Base-by-base conservation (phyloP, 2,888 invertebrate species). In the Blastobasis lacticolella region DNA sequence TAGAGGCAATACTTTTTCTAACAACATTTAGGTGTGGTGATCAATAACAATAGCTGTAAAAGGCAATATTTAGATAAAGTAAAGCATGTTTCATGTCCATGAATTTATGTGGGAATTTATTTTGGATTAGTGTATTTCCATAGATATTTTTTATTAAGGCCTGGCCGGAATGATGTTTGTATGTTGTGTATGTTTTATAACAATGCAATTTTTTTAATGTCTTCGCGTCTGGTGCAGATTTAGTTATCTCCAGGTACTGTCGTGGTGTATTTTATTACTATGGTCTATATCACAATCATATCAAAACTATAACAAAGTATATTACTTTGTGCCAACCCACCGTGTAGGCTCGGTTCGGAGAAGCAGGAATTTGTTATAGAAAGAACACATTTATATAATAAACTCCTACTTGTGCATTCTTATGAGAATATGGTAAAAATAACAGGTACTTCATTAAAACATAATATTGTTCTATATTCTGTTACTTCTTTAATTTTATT, bases 1-100 rank as follows among this genome's bases (percentile, higher is more conserved):
- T 85, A 87, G 84, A 81, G 81, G 83, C 84, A 82, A 82, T 86
- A 86, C 81, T 83, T 84, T 23, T 86, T 85, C 75, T 84, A 83
- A 85, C 77, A 79, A 81, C 78, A 78, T 81, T 77, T 85, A 86
- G 82, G 77, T 81, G 84, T 85, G 80, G 68, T 75, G 73, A 79
- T 73, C 77, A 75, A 77, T 79, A 81, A 85, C 81, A 81, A 82
- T 86, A 86, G 79, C 69, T 77, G 73, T 80, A 78, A 82, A 23
- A 76, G 67, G 77, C 78, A 80, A 79, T 78, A 78, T 81, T 78
- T 81, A 82, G 78, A 81, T 61, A 73, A 71, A 67, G 74, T 71
- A 73, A 61, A 74, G 63, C 71, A 75, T 76, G 64, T 71, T 72
- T 66, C 64, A 62, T 75, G 68, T 75, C 66, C 61, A 72, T 65